Conservation (phyloP, 2,888 invertebrate genomes). For the Drosophila atripex region DNA sequence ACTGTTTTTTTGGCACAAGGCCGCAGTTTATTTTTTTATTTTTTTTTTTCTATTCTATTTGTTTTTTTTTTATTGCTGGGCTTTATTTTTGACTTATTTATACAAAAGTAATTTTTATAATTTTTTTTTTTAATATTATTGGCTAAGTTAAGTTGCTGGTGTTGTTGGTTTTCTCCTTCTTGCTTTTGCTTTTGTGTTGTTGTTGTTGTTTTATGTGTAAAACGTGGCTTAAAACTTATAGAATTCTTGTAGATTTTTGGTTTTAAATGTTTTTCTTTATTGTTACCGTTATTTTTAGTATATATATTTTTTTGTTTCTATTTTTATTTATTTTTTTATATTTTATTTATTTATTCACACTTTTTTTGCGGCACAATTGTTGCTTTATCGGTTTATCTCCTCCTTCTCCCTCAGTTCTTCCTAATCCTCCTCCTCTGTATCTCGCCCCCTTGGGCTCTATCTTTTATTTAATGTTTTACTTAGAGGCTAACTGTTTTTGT, state of each 20-base stretch:
- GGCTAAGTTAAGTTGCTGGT: constrained; percentile 70
- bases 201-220: constrained; percentile 67
- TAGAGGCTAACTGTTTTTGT: constrained; percentile 44
- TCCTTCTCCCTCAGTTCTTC: constrained; percentile 12
- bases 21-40: constrained; percentile 56
- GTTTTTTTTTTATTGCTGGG: constrained; percentile 36
- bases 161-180: constrained; percentile 19
- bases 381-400: constrained; percentile 62
- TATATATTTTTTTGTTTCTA: constrained; percentile 49
- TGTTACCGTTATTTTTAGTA: constrained; percentile 73
- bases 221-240: constrained; percentile 80
- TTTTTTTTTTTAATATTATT: constrained; percentile 49
- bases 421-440: constrained; percentile 20
- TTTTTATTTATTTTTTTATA: constrained; percentile 44
- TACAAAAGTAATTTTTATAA: constrained; percentile 18
- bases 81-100: constrained; percentile 57
- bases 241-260: constrained; percentile 78
- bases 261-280: constrained; percentile 78
- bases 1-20: constrained; percentile 67
- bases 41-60: constrained; percentile 17
- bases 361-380: constrained; percentile 78
- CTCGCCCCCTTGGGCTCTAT: constrained; percentile 21
- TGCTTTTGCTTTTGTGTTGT: constrained; percentile 25
- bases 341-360: constrained; percentile 49
- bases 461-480: constrained; percentile 10